These are phyloP conservation scores for Ormyrus pomaceus DNA, from an alignment of 2,888 invertebrate genomes.

Conservation along the genomic window DNA sequence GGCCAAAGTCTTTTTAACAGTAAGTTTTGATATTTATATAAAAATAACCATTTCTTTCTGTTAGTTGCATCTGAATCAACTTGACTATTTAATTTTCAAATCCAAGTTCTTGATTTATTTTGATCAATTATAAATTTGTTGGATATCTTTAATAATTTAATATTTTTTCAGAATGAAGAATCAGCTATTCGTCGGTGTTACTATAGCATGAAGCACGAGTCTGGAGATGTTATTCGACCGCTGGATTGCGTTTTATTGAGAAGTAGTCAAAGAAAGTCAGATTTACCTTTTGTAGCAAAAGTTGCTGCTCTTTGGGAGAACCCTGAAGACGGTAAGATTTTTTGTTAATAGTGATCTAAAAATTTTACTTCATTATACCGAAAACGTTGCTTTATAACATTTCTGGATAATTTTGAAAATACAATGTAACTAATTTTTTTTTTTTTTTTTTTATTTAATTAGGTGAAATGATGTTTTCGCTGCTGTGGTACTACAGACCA, in stretches of 20 bases:
- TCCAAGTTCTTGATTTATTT: not conserved
- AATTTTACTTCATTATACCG: not conserved
- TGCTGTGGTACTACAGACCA: conserved; percentile 98
- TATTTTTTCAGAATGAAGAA: conserved; percentile 82
- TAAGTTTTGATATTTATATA: conserved; percentile 74
- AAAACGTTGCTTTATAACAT: not conserved
- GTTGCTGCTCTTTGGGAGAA: conserved; percentile 97
- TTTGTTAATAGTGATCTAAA: not conserved
- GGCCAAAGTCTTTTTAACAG: conserved; percentile 91
- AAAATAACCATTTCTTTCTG: not conserved
- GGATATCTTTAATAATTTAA: conserved; percentile 33
- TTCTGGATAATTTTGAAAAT: no score
- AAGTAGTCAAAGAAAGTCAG: conserved; percentile 88
- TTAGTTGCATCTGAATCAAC: conserved; percentile 12
- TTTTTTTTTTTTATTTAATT: conserved; percentile 43
- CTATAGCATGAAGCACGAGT: conserved; percentile 90
- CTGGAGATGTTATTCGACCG: conserved; percentile 89
- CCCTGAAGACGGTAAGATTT: conserved; percentile 87
- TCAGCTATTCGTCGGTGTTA: conserved; percentile 89
- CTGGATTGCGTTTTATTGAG: conserved; percentile 94
- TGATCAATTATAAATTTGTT: not conserved
- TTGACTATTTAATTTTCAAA: not conserved
- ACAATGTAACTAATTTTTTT: no score
- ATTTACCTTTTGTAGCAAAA: conserved; percentile 96
- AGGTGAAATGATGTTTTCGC: conserved; percentile 98